Evolutionary conservation across 2,797 vertebrate genomes (phyloP), one percentile per base, ranked within the genome.

Genomic region (Champsocephalus esox): DNA sequence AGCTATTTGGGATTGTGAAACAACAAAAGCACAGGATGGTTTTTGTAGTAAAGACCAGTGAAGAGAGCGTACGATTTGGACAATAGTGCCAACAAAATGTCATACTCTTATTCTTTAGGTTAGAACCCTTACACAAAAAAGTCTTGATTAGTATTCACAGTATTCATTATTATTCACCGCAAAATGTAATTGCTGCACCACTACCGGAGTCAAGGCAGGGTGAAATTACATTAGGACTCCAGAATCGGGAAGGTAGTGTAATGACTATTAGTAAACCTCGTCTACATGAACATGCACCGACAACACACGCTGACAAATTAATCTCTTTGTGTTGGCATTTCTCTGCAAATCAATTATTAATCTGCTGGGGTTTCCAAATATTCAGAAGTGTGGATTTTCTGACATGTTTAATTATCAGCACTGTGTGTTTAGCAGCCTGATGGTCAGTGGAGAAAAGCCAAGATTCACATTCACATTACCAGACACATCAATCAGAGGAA

Each of bases 401-500:
- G 60, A 60, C 54, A 50, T 73, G 51, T 84, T 82, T 68, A 59
- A 84, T 73, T 73, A 62, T 45, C 68, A 50, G 58, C 70, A 57
- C 62, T 55, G 46, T 64, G 34, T 70, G 76, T 81, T 79, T 72
- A 60, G 80, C 79, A 75, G 63, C 60, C 66, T 57, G 73, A 59
- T 52, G 70, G 67, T 75, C 49, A 38, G 62, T 19, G 73, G 65
- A 44, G 76, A 81, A 50, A 62, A 59, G 70, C 46, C 58, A 46
- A 46, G 19, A 52, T 62, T 77, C 65, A 68, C 73, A 52, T 62
- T 77, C 65, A 68, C 73, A 51, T 73, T 68, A 49, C 43, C 82
- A 85, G 66, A 81, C 66, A 44, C 79, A 88, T 86, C 85, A 82
- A 66, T 79, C 80, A 57, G 48, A 43, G 38, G 49, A 59, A 52